These are phyloP conservation scores for Belgica antarctica DNA, from an alignment of 2,888 invertebrate genomes.

Conservation along the genomic window DNA sequence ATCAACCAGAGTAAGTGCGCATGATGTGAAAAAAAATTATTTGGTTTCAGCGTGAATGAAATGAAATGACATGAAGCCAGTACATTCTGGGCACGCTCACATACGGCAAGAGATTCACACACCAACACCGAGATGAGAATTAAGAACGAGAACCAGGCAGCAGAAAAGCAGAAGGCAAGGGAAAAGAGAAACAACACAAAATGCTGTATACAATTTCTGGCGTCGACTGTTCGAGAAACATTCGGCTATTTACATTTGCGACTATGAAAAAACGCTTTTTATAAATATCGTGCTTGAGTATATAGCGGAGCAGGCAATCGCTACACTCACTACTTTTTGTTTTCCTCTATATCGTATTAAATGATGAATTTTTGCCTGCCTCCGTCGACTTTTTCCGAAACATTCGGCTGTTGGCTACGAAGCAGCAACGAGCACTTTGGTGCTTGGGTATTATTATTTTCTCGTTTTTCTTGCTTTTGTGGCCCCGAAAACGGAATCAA, in stretches of 20 bases:
- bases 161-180: constrained; percentile 36
- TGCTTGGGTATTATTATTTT: constrained; percentile 42
- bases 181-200: constrained; percentile 43
- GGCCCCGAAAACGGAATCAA: constrained; percentile 34
- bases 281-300: constrained; percentile 39
- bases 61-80: constrained; percentile 24
- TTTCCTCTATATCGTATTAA: constrained; percentile 42
- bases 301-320: constrained; percentile 41
- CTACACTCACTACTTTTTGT: constrained; percentile 33
- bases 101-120: neutral
- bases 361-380: constrained; percentile 44
- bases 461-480: constrained; percentile 43
- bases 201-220: constrained; percentile 30
- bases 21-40: constrained; percentile 30
- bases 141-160: constrained; percentile 2
- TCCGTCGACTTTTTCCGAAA: constrained; percentile 42
- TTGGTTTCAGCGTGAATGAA: constrained; percentile 28
- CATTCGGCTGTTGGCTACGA: constrained; percentile 32
- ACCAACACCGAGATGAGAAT: constrained; percentile 1
- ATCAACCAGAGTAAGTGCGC: constrained; percentile 37
- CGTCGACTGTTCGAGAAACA: constrained; percentile 40
- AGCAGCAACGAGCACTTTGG: constrained; percentile 26
- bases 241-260: constrained; percentile 35
- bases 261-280: constrained; percentile 36
- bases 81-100: constrained; percentile 20